Evolutionary conservation across 2,113 vertebrate species (phyloP), one percentile per base, ranked within the genome.

Genomic region (Rhadina sibilatrix): DNA sequence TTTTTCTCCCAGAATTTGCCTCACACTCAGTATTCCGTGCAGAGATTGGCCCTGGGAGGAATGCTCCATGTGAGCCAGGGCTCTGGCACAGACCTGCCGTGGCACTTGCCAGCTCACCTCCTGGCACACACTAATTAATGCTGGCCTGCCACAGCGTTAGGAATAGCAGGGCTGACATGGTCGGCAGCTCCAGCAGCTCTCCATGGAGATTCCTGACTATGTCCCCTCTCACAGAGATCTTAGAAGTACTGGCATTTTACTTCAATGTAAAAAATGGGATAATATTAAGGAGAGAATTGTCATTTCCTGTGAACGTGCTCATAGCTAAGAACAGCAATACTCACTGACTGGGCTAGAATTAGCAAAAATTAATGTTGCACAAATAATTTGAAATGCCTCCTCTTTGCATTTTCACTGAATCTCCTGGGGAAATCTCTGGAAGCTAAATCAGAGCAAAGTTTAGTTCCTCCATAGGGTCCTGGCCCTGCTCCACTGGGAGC

Each of bases 51-150:
- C 65, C n/a, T 22, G 65, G 59, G 65, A 90, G 90, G 76, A 90
- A 88, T 42, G 76, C 33, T 92, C n/a, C 6, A 0, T 61, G 75
- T n/a, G 59, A 90, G 92, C 61, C 71, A 63, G 47, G 54, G 54
- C 20, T 66, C 88, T 95, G 90, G 94, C 85, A 93, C 61, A 69
- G 86, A 46, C 30, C 37, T 70, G 86, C 79, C 1, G 4, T 1
- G 3, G 61, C 18, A 28, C 33, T 90, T 69, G 83, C 86, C 92
- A 94, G 88, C 90, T 94, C 92, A 90, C 59, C 86, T 83, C 74
- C 68, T 86, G 75, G 63, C 46, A 80, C 18, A 0, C 4, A 3
- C 12, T 83, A 74, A 96, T 77, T 47, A 75, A 52, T 74, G 94
- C 50, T 66, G 76, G 81, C 69, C 60, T 90, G 71, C 90, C 94